Conservation (phyloP, 2,797 vertebrate genomes). For the Coendou prehensilis region DNA sequence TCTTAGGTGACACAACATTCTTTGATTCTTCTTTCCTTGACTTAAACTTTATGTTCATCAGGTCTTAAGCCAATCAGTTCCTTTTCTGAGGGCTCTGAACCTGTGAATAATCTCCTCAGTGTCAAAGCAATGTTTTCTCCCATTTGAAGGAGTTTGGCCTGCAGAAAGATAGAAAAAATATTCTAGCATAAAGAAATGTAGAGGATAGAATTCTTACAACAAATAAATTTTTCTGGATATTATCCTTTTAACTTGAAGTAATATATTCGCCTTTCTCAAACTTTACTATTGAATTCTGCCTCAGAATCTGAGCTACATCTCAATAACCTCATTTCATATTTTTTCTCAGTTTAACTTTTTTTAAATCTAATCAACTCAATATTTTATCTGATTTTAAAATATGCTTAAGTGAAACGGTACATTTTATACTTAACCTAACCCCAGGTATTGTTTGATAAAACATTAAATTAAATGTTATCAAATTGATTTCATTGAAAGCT, state of each 20-base stretch:
- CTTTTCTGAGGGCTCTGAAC: not conserved
- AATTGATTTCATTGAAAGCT: slow-evolving; percentile 4
- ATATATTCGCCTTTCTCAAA: not conserved
- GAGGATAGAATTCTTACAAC: not conserved
- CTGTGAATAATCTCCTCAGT: not conserved
- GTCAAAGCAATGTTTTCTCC: not conserved
- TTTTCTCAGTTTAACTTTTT: not conserved
- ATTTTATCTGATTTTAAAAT: not conserved
- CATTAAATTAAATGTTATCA: slow-evolving; percentile 35
- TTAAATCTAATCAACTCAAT: not conserved
- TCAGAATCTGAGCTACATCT: not conserved
- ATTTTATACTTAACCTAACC: not conserved
- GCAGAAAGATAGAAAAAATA: not conserved
- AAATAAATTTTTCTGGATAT: not conserved
- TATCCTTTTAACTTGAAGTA: not conserved
- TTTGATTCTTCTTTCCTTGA: not conserved
- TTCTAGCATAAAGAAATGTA: not conserved
- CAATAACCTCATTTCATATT: not conserved
- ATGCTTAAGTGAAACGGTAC: not conserved
- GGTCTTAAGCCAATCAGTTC: not conserved
- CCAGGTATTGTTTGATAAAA: not conserved
- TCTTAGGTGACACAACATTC: not conserved
- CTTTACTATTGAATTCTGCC: not conserved
- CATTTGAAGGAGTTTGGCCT: not conserved
- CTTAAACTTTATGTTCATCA: not conserved